These are phyloP conservation scores for Drosophila nasuta DNA, from an alignment of 1,140 invertebrate species.

Conservation along the genomic window DNA sequence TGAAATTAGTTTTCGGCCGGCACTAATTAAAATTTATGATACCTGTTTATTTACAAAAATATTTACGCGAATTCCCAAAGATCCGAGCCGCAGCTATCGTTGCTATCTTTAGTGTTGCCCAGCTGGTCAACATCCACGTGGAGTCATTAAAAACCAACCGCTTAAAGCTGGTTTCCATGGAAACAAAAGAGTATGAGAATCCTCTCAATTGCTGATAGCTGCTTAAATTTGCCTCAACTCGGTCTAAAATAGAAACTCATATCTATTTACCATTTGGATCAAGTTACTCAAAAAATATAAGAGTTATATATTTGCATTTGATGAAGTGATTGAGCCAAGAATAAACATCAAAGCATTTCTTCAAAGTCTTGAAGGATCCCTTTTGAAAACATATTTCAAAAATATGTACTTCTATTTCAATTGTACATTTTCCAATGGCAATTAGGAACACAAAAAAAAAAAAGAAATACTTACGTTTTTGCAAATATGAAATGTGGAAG, in stretches of 20 bases:
- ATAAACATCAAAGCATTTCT: neutral
- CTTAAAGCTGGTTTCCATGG: no score
- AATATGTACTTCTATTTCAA: neutral
- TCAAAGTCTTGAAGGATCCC: neutral
- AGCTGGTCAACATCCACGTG: neutral
- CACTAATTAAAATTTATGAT: slow-evolving; percentile 86
- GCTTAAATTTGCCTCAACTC: no score
- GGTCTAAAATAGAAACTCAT: neutral
- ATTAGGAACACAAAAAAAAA: slow-evolving; percentile 8
- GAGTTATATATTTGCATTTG: neutral
- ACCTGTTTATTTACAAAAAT: slow-evolving; percentile 77
- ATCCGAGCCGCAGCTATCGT: slow-evolving; percentile 19
- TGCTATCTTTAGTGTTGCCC: neutral
- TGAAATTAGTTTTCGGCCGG: slow-evolving; percentile 88
- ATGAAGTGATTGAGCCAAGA: no score
- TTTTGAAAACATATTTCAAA: neutral
- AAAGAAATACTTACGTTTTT: slow-evolving; percentile 33
- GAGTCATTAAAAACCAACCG: neutral
- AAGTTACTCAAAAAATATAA: neutral
- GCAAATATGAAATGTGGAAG: slow-evolving; percentile 5
- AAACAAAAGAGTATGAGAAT: no score
- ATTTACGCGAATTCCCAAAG: slow-evolving; percentile 55
- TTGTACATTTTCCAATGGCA: neutral
- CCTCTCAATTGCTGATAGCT: no score
- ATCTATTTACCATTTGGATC: neutral